Percentiles rank a stretch among this genome's conserved stretches.
Evolutionary conservation across 2,113 vertebrate genomes (phyloP).

Genomic region (Nothoprocta perdicaria): DNA sequence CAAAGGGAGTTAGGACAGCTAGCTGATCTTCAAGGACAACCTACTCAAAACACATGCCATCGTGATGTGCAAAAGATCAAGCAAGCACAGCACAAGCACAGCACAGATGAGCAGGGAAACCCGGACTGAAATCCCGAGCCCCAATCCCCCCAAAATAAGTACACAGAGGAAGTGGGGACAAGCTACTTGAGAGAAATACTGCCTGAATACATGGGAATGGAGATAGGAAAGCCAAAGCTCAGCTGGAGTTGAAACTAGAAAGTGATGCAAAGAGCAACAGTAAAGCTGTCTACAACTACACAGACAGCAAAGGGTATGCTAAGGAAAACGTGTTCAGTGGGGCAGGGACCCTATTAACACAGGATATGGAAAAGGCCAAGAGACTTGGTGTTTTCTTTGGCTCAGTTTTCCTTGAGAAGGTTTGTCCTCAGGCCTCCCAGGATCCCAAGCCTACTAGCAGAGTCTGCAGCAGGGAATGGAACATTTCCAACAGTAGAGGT

Average conservation of each 20-base stretch:
- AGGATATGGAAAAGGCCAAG: background rate
- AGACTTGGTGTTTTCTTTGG: rapidly evolving
- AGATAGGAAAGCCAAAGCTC: background rate
- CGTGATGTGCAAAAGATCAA: background rate
- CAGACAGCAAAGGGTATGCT: background rate
- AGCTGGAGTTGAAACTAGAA: background rate
- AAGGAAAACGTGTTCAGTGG: background rate
- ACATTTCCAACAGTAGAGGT: background rate
- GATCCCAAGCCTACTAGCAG: background rate
- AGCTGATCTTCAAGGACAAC: background rate
- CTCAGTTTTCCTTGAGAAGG: background rate
- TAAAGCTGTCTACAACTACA: background rate
- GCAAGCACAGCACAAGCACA: background rate
- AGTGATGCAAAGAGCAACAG: background rate
- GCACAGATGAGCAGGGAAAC: background rate
- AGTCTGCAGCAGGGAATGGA: background rate
- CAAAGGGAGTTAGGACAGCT: background rate
- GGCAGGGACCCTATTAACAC: background rate
- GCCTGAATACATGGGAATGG: rapidly evolving
- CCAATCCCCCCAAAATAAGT: background rate
- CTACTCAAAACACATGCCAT: background rate
- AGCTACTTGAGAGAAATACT: background rate
- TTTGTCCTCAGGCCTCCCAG: background rate
- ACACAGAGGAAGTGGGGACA: background rate
- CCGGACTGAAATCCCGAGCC: background rate